Evolutionary conservation across 2,888 invertebrate species (phyloP).

Genomic region (Latrodectus elegans): DNA sequence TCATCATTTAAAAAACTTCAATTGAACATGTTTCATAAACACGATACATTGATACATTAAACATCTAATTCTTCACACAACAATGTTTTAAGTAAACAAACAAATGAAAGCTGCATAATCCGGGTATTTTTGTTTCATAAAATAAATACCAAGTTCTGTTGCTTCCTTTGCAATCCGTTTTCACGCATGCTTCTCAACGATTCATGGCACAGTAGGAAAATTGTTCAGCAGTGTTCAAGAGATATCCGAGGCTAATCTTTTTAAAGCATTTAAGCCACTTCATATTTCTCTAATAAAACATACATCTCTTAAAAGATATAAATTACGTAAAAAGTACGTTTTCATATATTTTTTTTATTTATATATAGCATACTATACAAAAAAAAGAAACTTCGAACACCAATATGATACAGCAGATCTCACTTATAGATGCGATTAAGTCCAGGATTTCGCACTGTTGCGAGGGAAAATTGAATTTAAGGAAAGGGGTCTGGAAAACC

Average conservation of each 20-base stretch:
- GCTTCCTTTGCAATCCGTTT: not conserved
- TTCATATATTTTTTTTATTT: constrained; percentile 19
- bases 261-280: constrained; percentile 48
- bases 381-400: constrained; percentile 47
- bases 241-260: not conserved
- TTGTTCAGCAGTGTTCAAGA: too few relatives aligned
- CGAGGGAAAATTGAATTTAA: not conserved
- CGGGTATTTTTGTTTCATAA: not conserved
- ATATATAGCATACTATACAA: constrained; percentile 48
- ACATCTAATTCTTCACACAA: constrained; percentile 23
- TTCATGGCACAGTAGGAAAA: constrained; percentile 47
- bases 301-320: constrained; percentile 47
- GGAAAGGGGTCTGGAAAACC: not conserved
- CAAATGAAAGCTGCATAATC: too few relatives aligned
- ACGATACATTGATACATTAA: constrained; percentile 31
- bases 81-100: not conserved
- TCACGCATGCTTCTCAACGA: not conserved
- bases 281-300: constrained; percentile 24
- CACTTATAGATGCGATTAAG: constrained; percentile 8
- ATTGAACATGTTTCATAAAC: not conserved
- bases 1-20: not conserved
- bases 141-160: not conserved
- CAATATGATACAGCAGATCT: constrained; percentile 30
- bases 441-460: not conserved
- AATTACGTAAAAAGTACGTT: constrained; percentile 57